Evolutionary conservation across 2,888 invertebrate genomes (phyloP).

Genomic region (Aphrophora alni): DNA sequence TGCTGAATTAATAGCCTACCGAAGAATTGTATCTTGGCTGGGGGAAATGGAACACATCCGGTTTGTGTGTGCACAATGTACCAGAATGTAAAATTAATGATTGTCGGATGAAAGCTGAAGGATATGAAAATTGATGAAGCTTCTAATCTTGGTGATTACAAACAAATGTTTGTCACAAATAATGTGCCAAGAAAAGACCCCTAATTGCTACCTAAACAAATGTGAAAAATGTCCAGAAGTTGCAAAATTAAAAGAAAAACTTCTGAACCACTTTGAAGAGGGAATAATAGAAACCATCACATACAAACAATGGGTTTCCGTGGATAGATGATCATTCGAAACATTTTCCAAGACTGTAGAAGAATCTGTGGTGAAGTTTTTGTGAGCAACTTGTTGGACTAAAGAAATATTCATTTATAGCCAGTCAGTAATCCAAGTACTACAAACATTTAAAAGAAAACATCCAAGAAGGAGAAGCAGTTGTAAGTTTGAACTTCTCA

Average conservation of each 20-base stretch:
- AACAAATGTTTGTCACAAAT: neutral
- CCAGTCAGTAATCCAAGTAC: too few species aligned
- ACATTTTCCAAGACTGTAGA: conserved; percentile 20
- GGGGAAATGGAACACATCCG: too few species aligned
- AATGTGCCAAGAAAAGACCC: neutral
- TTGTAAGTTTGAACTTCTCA: too few species aligned
- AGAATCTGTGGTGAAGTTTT: conserved; percentile 23
- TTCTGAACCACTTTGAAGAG: neutral
- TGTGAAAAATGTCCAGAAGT: conserved; percentile 6
- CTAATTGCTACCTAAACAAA: neutral
- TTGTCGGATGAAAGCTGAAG: too few species aligned
- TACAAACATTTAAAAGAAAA: too few species aligned
- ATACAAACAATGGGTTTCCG: conserved; percentile 19
- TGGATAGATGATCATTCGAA: conserved; percentile 18
- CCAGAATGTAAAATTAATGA: too few species aligned
- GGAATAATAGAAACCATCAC: neutral
- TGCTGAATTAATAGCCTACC: too few species aligned
- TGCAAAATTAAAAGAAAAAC: neutral
- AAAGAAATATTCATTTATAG: neutral
- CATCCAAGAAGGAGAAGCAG: neutral
- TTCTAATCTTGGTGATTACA: neutral
- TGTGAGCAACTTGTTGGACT: conserved; percentile 2
- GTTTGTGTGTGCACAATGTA: too few species aligned
- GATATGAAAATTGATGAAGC: neutral
- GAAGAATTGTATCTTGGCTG: too few species aligned